These are phyloP conservation scores for Athetis lepigone DNA, from an alignment of 2,888 invertebrate species.

Conservation along the genomic window DNA sequence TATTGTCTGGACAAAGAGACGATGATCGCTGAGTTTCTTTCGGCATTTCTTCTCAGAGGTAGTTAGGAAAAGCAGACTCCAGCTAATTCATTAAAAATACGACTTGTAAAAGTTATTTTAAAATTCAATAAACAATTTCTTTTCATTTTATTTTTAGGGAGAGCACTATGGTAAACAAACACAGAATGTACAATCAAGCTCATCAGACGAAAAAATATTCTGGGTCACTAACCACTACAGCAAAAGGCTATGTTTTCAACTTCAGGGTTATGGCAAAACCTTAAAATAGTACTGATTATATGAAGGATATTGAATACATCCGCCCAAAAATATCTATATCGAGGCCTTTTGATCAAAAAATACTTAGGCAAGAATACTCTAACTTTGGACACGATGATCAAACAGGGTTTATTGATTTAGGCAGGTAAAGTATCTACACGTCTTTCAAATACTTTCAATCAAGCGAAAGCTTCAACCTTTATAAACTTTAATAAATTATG, in stretches of 20 bases:
- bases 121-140: no score
- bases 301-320: neutral
- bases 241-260: no score
- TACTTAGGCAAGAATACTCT: slow-evolving; percentile 1
- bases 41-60: no score
- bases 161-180: no score
- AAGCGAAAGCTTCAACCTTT: slow-evolving; percentile 15
- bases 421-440: slow-evolving; percentile 23
- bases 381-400: slow-evolving; percentile 34
- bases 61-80: no score
- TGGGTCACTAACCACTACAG: no score
- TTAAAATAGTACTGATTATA: neutral
- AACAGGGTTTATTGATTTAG: slow-evolving; percentile 45
- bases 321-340: neutral
- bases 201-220: no score
- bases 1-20: no score
- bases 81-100: neutral
- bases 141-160: no score
- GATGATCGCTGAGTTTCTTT: no score
- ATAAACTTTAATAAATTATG: slow-evolving; percentile 44
- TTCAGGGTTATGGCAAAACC: neutral
- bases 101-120: no score
- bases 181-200: no score
- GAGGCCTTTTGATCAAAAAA: slow-evolving; percentile 17
- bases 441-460: slow-evolving; percentile 28